Base-by-base conservation (phyloP, 2,888 invertebrate species). In the Yponomeuta evonymella region DNA sequence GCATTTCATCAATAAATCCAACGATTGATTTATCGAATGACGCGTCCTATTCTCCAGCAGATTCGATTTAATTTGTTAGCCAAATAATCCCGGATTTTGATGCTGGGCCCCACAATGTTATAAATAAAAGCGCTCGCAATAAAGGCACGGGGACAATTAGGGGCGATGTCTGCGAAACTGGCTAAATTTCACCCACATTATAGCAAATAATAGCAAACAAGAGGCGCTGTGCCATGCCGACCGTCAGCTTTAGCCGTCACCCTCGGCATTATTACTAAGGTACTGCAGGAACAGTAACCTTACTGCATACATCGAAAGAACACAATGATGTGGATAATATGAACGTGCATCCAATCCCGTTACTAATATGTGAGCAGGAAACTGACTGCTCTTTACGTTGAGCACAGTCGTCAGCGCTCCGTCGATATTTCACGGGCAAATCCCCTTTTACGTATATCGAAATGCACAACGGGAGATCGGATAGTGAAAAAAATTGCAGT, bases 21-120 rank as follows among this genome's bases (percentile, higher is more conserved):
- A 78, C 81, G 78, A 81, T 84, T 90, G 90, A 91, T 90, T 90
- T 90, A 91, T 88, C 83, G 90, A 88, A 88, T 85, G 83, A 84
- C 83, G 80, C 85, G 84, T 89, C 86, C 87, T 86, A 88, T 89
- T 89, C 88, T 86, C 81, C 84, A 15, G 83, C 88, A 86, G 89
- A 90, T 88, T 88, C 87, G 81, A 84, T 85, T 86, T 90, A 91
- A 91, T 91, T 92, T 92, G 92, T 92, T 90, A 91, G 87, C 89
- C 89, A 91, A 92, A 91, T 91, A 91, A 91, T 91, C 90, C 90
- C 81, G 87, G 88, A 86, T 90, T 89, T 86, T 76, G 84, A 83
- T 87, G 88, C 84, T 76, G 51, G 73, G 79, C 83, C 83, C 83
- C 79, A 77, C 78, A 74, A 76, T 72, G 78, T 75, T 76, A 83